phyloP scores from a whole-genome alignment of 2,113 vertebrate genomes.

The Vulpes lagopus region DNA sequence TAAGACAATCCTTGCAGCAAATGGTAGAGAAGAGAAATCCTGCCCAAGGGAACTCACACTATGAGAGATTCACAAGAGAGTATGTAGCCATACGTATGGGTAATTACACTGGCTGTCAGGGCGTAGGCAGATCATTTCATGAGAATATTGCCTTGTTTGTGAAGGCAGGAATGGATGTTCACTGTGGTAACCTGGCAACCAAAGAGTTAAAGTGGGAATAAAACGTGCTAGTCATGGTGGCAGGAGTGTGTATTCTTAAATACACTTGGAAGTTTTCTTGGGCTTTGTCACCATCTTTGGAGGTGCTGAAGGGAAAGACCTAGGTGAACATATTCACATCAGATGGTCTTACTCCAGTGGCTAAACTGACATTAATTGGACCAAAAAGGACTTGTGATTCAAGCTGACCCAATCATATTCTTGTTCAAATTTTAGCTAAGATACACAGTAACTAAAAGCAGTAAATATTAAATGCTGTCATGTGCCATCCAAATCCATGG shows the following conservation, averaged over 20 bases:
- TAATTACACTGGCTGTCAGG: conserved; percentile 17
- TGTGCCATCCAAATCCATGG: not conserved
- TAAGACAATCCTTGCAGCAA: conserved; percentile 25
- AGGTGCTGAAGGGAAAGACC: not conserved
- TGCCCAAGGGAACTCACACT: conserved; percentile 32
- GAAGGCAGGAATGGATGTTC: not conserved
- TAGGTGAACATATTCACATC: not conserved
- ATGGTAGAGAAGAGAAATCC: conserved; percentile 23
- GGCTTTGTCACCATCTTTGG: not conserved
- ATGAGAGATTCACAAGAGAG: conserved; percentile 4
- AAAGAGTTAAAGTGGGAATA: not conserved
- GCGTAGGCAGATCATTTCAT: not conserved
- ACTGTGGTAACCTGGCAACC: not conserved
- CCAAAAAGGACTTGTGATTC: not conserved
- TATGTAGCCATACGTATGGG: not conserved
- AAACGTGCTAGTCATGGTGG: not conserved
- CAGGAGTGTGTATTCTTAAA: not conserved
- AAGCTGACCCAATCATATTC: not conserved
- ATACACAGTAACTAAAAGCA: not conserved
- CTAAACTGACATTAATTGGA: not conserved
- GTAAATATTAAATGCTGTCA: not conserved
- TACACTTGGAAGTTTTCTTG: not conserved
- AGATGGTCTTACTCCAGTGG: not conserved
- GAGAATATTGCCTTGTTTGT: conserved; percentile 50
- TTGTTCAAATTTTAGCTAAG: conserved; percentile 10